Base-by-base conservation (phyloP, 2,113 vertebrate species). In the Ailuropoda melanoleuca region DNA sequence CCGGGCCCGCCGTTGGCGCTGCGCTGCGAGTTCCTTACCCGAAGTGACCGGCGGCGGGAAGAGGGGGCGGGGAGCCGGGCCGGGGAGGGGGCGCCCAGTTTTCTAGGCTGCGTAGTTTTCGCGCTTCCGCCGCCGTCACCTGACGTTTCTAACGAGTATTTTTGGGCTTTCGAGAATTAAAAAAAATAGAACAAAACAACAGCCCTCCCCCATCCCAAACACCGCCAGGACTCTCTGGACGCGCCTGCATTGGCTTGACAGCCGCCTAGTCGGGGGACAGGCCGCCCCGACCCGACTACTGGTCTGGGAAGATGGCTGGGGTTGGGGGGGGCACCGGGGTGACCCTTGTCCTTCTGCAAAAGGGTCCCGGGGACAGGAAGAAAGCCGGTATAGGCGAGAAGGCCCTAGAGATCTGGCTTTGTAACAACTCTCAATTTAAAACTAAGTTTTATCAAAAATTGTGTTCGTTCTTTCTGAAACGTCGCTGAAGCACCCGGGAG, bases 71-170 rank as follows among this genome's bases (percentile, higher is more conserved):
- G 21, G 83, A 23, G 80, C 88, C 23, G 1, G 53, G 29, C n/a
- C 26, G 1, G 29, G 66, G 43, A 31, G 39, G 56, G 26, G 21
- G 56, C 3, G 12, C 68, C 90, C 24, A 26, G 26, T 29, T 29
- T 43, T 62, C 78, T 37, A 3, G 85, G 70, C 78, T 55, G 46
- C n/a, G 53, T 60, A 3, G 1, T n/a, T 18, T 37, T 77, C 24
- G 55, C 46, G 74, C 58, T 66, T 48, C 81, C 68, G 88, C 80
- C 62, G 56, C 82, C 53, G 8, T 60, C 95, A 96, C 89, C 89
- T 92, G 94, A 95, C 31, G 1, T 31, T 21, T 43, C 93, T 10
- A 62, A 90, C 60, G n/a, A 74, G n/a, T 53, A 6, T 29, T 80
- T 87, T 26, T 34, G n/a, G 26, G 14, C 24, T 89, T 64, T 70